A percentile compares a stretch with the other conserved stretches of the same genome.
Conservation (phyloP, 2,888 invertebrate species). For the Drosophila borborema region DNA sequence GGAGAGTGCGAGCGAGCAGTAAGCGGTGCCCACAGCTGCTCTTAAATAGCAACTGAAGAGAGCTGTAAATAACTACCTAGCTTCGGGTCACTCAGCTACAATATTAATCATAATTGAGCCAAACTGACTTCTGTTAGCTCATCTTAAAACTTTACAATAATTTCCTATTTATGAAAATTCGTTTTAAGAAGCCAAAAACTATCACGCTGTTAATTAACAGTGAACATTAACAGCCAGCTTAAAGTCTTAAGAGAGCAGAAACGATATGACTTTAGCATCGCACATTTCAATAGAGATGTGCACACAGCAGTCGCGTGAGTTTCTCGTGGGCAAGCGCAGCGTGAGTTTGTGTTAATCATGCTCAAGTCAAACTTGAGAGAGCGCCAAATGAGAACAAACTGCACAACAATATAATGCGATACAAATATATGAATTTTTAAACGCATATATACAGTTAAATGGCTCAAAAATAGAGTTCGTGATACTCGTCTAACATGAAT, state of each 20-base stretch:
- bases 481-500: slow-evolving; percentile 36
- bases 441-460: background rate
- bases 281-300: slow-evolving; percentile 36
- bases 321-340: slow-evolving; percentile 22
- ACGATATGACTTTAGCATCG: slow-evolving; percentile 16
- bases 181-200: background rate
- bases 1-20: slow-evolving; percentile 13
- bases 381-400: background rate
- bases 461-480: slow-evolving; percentile 12
- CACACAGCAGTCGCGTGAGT: slow-evolving; percentile 13
- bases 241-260: slow-evolving; percentile 41
- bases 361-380: background rate
- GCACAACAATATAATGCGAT: background rate
- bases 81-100: background rate
- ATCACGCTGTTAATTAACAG: slow-evolving; percentile 48
- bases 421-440: background rate
- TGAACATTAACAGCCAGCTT: slow-evolving; percentile 42
- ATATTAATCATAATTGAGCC: background rate
- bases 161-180: background rate
- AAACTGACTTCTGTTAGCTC: background rate
- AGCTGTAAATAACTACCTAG: background rate
- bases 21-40: slow-evolving; percentile 17
- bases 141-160: background rate
- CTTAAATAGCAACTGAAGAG: slow-evolving; percentile 28
- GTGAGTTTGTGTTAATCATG: background rate